Base-by-base conservation (phyloP, 1,140 invertebrate genomes). In the Eurosta solidaginis region DNA sequence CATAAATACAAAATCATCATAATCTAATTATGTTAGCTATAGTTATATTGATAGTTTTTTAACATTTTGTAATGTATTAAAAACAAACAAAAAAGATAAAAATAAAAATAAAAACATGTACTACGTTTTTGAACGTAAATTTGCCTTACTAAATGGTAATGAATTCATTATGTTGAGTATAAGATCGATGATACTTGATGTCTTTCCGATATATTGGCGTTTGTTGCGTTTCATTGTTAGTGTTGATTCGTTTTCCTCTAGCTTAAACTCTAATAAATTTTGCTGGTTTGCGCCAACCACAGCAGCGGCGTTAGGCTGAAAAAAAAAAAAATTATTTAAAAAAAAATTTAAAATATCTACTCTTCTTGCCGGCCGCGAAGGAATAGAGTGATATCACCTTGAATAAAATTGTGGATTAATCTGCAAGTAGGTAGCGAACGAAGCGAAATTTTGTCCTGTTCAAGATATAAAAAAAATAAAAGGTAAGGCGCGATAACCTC, bases 21-120 rank as follows among this genome's bases (percentile, higher is more conserved):
- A 63, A 27, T 36, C 36, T 68, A 63, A 77, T 77, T 78, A 78
- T 50, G 68, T 74, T 73, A 78, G 77, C 49, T 78, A 42, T 74
- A 78, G 59, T 74, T 59, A 74, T 78, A 73, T 50, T 73, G 33
- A 42, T 78, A 77, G 14, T 12, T 54, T 59, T n/a, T 59, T 74
- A 78, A 74, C 36, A 74, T 52, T 59, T 74, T 36, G 45, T 68
- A 63, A 74, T 73, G 50, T n/a, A 33, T 40, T 50, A 27, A 73
- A 29, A 54, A 42, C 54, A 22, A 17, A 42, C 33, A 74, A 2
- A 50, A 17, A 76, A 36, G 27, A 76, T 44, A 63, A 77, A 68
- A 77, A 68, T 7, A 44, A 22, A 74, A 74, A 27, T 27, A 47
- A 49, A 49, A 33, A n/a, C 1, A 47, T 40, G 33, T 22, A 29